Percentiles rank a stretch among this genome's conserved stretches.
phyloP scores from a whole-genome alignment of 2,113 vertebrate genomes.

The Dicentrarchus labrax region DNA sequence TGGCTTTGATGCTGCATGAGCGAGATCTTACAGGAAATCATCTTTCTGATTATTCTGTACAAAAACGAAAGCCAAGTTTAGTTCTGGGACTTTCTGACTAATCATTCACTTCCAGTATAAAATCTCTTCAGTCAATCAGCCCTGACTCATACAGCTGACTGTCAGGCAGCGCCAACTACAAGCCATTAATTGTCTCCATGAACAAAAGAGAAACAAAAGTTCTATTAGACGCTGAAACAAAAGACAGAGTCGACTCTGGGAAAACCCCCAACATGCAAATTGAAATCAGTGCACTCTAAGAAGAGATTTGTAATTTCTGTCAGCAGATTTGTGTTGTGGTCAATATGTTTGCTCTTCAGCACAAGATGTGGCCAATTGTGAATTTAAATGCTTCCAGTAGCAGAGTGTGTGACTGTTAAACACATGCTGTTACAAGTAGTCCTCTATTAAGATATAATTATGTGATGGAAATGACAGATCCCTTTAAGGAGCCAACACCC shows the following conservation, averaged over 20 bases:
- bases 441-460: neutral
- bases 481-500: constrained; percentile 1
- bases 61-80: neutral
- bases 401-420: neutral
- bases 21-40: constrained; percentile 19
- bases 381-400: constrained; percentile 5
- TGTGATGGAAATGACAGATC: neutral
- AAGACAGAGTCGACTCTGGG: neutral
- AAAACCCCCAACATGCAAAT: constrained; percentile 9
- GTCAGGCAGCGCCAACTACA: constrained; percentile 8
- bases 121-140: constrained; percentile 16
- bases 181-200: constrained; percentile 32
- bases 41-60: neutral
- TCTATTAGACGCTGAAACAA: constrained; percentile 12
- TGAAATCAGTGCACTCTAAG: neutral
- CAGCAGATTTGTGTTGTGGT: neutral
- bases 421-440: neutral
- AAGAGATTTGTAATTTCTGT: constrained; percentile 3
- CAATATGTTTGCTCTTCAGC: neutral
- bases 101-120: constrained; percentile 16
- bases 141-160: constrained; percentile 41
- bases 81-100: constrained; percentile 11
- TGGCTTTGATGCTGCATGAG: constrained; percentile 6
- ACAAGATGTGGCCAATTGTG: neutral
- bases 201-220: constrained; percentile 40